These are phyloP conservation scores for Xylocopa sonorina DNA, from an alignment of 1,140 invertebrate species.

Conservation along the genomic window DNA sequence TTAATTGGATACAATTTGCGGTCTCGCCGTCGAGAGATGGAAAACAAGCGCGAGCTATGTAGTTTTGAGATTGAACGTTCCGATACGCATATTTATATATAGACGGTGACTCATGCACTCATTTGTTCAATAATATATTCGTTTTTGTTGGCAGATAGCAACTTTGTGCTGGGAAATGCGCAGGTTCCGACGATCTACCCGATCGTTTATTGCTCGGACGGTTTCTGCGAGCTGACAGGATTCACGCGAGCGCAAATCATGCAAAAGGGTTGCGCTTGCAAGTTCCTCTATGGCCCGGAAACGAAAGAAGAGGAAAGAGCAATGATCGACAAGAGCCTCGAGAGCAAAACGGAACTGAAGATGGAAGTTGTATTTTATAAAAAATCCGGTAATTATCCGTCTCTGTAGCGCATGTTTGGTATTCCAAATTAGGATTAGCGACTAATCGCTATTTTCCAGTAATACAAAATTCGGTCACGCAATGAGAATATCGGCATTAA, in stretches of 20 bases:
- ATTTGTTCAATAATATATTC: no score
- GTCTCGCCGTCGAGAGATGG: background rate
- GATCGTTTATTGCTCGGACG: constrained; percentile 99
- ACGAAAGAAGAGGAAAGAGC: constrained; percentile 93
- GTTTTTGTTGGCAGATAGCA: constrained; percentile 91
- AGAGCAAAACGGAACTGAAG: constrained; percentile 95
- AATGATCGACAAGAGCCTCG: constrained; percentile 94
- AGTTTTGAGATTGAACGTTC: background rate
- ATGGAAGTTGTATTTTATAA: constrained; percentile 97
- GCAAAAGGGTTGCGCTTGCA: constrained; percentile 98
- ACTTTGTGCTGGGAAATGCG: constrained; percentile 98
- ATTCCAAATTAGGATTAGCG: background rate
- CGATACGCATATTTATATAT: background rate
- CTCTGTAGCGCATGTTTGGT: no score
- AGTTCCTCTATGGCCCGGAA: constrained; percentile 96
- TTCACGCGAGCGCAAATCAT: constrained; percentile 96
- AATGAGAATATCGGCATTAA: no score
- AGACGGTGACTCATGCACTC: background rate
- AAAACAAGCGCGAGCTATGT: background rate
- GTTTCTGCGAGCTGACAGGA: constrained; percentile 98
- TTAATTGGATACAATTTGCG: constrained; percentile 11
- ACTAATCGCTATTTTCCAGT: background rate
- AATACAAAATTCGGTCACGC: background rate
- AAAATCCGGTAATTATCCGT: constrained; percentile 91
- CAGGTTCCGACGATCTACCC: constrained; percentile 94